phyloP scores from a whole-genome alignment of 2,888 invertebrate species.

The Ferdinandea cuprea region DNA sequence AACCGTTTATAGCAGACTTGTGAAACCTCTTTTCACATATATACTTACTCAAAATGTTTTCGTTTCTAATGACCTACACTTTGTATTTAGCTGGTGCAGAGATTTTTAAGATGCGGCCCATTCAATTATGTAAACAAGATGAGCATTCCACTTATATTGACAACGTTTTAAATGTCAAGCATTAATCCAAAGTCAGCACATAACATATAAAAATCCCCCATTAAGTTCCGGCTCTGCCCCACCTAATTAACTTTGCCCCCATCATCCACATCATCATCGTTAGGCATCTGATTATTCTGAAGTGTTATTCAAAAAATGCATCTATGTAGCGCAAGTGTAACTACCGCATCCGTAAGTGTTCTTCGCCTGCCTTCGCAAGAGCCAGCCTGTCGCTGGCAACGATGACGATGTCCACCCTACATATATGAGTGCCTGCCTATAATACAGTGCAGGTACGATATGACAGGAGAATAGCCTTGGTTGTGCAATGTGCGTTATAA shows the following conservation, averaged over 20 bases:
- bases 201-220: slow-evolving; percentile 59
- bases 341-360: slow-evolving; percentile 42
- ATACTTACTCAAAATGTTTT: slow-evolving; percentile 38
- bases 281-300: slow-evolving; percentile 62
- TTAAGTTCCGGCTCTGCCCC: slow-evolving; percentile 38
- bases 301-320: slow-evolving; percentile 70
- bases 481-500: slow-evolving; percentile 23
- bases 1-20: slow-evolving; percentile 44
- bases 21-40: slow-evolving; percentile 1
- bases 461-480: slow-evolving; percentile 31
- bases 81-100: not conserved
- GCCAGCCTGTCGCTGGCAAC: too few species aligned
- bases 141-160: slow-evolving; percentile 71
- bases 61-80: slow-evolving; percentile 69
- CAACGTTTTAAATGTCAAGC: slow-evolving; percentile 73
- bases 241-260: slow-evolving; percentile 61
- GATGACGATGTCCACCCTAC: slow-evolving; percentile 2
- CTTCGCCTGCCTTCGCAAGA: not conserved
- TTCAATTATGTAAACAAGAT: slow-evolving; percentile 72
- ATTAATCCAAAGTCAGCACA: slow-evolving; percentile 68
- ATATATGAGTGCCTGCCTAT: not conserved
- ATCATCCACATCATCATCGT: slow-evolving; percentile 8
- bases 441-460: not conserved
- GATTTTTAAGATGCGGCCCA: slow-evolving; percentile 57
- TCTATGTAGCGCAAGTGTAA: slow-evolving; percentile 38